A percentile compares a stretch with the other conserved stretches of the same genome.
Conservation (phyloP, 2,113 vertebrate species). For the Mus spicilegus region DNA sequence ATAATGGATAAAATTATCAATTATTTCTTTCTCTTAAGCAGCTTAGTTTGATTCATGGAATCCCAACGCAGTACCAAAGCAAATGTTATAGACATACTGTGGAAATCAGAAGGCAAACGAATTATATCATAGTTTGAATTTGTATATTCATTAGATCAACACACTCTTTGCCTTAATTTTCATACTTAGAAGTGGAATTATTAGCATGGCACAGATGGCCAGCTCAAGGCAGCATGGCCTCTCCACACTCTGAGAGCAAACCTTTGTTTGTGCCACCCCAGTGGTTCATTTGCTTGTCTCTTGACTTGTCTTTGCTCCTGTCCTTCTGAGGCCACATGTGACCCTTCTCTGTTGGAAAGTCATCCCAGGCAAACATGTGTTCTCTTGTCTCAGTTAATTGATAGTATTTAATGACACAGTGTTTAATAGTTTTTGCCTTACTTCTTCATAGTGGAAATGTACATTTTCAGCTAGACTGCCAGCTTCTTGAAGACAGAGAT, state of each 20-base stretch:
- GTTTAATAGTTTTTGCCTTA: neutral
- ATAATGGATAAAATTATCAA: neutral
- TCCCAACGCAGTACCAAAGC: neutral
- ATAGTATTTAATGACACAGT: neutral
- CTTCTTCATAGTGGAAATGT: neutral
- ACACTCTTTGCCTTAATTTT: neutral
- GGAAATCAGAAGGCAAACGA: neutral
- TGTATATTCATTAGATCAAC: neutral
- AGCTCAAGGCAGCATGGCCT: neutral
- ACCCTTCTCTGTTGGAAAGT: neutral
- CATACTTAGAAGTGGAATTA: conserved; percentile 12
- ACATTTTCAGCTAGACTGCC: neutral
- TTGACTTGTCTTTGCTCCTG: neutral
- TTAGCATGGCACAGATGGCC: conserved; percentile 18
- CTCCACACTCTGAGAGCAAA: neutral
- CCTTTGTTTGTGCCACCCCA: neutral
- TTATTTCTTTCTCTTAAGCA: neutral
- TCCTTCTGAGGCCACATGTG: neutral
- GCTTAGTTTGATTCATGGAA: neutral
- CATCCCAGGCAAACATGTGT: neutral
- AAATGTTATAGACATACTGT: neutral
- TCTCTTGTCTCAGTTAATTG: neutral
- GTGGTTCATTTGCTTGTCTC: neutral
- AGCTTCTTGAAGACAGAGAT: neutral
- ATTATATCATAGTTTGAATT: neutral